A percentile compares a stretch with the other conserved stretches of the same genome.
Evolutionary conservation across 2,888 invertebrate genomes (phyloP).

Genomic region (Lacanobia wlatinum): DNA sequence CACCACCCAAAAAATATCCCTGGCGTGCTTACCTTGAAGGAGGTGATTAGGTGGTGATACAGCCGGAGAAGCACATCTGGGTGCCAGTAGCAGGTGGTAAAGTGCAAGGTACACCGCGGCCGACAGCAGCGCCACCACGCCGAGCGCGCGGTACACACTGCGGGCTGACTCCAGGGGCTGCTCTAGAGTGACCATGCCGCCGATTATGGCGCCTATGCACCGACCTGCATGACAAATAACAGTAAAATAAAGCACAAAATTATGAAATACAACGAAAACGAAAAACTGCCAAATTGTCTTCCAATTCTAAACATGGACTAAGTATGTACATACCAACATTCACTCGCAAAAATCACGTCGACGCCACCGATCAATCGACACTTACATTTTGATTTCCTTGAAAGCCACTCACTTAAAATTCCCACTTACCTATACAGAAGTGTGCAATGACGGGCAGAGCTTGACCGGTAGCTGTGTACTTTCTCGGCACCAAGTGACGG

Average conservation of each 20-base stretch:
- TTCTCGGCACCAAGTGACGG: constrained; percentile 95
- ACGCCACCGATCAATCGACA: too few relatives aligned
- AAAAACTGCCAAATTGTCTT: not conserved
- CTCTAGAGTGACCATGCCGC: constrained; percentile 89
- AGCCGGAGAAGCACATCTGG: constrained; percentile 93
- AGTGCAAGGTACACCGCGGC: constrained; percentile 93
- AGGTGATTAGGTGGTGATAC: constrained; percentile 92
- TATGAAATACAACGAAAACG: not conserved
- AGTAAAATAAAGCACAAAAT: not conserved
- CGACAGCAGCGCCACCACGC: constrained; percentile 92
- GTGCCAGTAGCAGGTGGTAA: constrained; percentile 94
- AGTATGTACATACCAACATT: too few relatives aligned
- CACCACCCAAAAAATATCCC: not conserved
- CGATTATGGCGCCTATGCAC: constrained; percentile 93
- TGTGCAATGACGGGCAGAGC: constrained; percentile 95
- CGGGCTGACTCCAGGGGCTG: constrained; percentile 83
- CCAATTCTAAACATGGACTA: not conserved
- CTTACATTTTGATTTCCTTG: too few relatives aligned
- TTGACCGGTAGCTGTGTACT: constrained; percentile 94
- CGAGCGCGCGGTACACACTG: constrained; percentile 92
- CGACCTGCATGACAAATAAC: constrained; percentile 89
- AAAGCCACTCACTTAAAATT: not conserved
- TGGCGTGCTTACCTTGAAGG: constrained; percentile 90
- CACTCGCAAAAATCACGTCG: too few relatives aligned
- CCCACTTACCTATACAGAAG: constrained; percentile 91